Evolutionary conservation across 2,888 invertebrate species (phyloP).

Genomic region (Allacma fusca): DNA sequence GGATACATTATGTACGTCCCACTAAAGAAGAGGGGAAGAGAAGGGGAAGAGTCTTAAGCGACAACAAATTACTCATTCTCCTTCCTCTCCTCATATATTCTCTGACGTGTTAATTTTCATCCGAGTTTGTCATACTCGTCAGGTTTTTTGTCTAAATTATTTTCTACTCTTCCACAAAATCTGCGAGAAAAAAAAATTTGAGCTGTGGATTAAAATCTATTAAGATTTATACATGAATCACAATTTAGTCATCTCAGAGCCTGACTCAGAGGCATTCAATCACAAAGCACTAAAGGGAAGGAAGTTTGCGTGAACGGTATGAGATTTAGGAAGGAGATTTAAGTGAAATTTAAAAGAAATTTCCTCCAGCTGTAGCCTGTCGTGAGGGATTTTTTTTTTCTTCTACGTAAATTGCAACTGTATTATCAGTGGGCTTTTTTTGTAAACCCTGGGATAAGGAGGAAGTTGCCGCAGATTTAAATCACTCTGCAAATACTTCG

Average conservation of each 20-base stretch:
- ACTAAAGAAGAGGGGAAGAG: neutral
- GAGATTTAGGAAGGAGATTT: neutral
- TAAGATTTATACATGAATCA: slow-evolving; percentile 1
- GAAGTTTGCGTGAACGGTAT: neutral
- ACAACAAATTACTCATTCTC: slow-evolving; percentile 35
- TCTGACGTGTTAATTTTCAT: slow-evolving; percentile 37
- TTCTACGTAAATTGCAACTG: neutral
- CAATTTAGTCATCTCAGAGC: too few relatives aligned
- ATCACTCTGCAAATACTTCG: neutral
- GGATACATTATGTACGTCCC: neutral
- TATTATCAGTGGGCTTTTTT: neutral
- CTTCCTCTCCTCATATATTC: neutral
- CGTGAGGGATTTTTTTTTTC: neutral
- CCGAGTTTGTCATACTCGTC: slow-evolving; percentile 12
- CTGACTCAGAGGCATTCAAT: neutral
- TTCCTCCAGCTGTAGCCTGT: slow-evolving; percentile 7
- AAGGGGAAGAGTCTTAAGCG: neutral
- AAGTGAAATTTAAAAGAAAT: neutral
- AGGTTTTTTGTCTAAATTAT: neutral
- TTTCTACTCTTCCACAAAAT: slow-evolving; percentile 10
- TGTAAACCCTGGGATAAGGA: neutral
- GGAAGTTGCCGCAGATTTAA: too few relatives aligned
- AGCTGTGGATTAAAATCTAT: slow-evolving; percentile 8
- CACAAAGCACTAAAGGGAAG: neutral
- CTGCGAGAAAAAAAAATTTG: slow-evolving; percentile 5